Evolutionary conservation across 2,113 vertebrate genomes (phyloP).

Genomic region (Dicentrarchus labrax): DNA sequence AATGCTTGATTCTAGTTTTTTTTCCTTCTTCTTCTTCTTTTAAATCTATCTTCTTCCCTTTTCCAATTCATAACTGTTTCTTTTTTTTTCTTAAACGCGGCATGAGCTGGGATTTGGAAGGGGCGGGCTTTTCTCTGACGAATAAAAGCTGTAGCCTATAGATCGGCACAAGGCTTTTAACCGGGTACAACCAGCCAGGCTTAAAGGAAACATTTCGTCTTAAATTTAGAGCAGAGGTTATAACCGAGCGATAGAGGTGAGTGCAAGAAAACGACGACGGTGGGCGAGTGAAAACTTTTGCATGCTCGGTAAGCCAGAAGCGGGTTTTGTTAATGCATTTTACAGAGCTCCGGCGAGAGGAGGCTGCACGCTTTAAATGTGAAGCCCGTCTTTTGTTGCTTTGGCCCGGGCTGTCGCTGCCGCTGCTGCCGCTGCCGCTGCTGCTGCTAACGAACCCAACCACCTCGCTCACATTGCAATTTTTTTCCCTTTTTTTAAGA

Average conservation of each 20-base stretch:
- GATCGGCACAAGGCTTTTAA: conserved; percentile 73
- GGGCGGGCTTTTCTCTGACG: conserved; percentile 81
- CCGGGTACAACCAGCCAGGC: conserved; percentile 68
- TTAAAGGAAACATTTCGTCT: conserved; percentile 68
- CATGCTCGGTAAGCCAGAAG: conserved; percentile 32
- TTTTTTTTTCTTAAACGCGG: conserved; percentile 22
- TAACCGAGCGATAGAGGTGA: conserved; percentile 60
- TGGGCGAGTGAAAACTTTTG: conserved; percentile 24
- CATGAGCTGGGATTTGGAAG: conserved; percentile 77
- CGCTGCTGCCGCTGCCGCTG: background rate
- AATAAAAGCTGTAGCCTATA: conserved; percentile 78
- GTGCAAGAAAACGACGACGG: conserved; percentile 22
- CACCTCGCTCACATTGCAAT: conserved; percentile 11
- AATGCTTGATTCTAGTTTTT: no score
- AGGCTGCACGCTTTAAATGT: conserved; percentile 52
- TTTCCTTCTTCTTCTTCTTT: background rate
- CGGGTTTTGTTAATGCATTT: conserved; percentile 22
- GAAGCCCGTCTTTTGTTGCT: conserved; percentile 73
- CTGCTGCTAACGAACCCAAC: conserved; percentile 16
- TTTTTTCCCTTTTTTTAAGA: background rate
- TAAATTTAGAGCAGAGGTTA: conserved; percentile 54
- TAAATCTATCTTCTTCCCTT: background rate
- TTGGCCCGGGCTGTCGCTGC: conserved; percentile 19
- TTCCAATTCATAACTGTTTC: conserved; percentile 23
- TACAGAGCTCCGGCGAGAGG: conserved; percentile 43